Percentiles rank a stretch among this genome's conserved stretches.
These are phyloP conservation scores for Pachyseris speciosa DNA, from an alignment of 64 coral and sea anemone species.

Conservation along the genomic window DNA sequence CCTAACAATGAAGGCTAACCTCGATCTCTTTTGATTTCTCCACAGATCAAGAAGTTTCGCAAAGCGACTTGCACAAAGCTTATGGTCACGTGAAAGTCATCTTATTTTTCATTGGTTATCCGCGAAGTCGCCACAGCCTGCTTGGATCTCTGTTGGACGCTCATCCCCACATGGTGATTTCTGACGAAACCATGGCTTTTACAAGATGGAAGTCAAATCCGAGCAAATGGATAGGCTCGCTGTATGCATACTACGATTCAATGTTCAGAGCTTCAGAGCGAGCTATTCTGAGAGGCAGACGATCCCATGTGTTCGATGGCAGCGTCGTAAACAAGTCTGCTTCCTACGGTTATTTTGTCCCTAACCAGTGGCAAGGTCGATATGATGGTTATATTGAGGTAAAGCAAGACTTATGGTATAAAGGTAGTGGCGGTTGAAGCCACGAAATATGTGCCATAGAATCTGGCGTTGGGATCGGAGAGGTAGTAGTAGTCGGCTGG, in stretches of 20 bases:
- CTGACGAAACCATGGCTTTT: constrained; percentile 54
- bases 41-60: neutral
- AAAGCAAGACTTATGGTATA: neutral
- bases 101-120: constrained; percentile 87
- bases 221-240: neutral
- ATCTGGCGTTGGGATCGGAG: too few relatives aligned
- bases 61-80: constrained; percentile 10
- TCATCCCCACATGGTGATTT: constrained; percentile 79
- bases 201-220: neutral
- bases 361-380: too few relatives aligned
- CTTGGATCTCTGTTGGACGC: constrained; percentile 90
- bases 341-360: neutral
- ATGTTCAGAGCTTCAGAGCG: neutral
- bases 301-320: neutral
- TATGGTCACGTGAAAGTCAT: constrained; percentile 75
- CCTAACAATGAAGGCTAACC: too few relatives aligned
- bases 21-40: too few relatives aligned
- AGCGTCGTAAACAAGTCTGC: neutral
- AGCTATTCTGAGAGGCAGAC: neutral
- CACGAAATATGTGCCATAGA: too few relatives aligned
- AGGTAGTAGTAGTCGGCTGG: too few relatives aligned
- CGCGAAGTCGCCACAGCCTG: constrained; percentile 79
- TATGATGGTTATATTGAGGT: too few relatives aligned
- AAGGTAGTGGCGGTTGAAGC: too few relatives aligned
- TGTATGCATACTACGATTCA: neutral